Evolutionary conservation across 1,140 invertebrate genomes (phyloP).

Genomic region (Listronotus oregonensis): DNA sequence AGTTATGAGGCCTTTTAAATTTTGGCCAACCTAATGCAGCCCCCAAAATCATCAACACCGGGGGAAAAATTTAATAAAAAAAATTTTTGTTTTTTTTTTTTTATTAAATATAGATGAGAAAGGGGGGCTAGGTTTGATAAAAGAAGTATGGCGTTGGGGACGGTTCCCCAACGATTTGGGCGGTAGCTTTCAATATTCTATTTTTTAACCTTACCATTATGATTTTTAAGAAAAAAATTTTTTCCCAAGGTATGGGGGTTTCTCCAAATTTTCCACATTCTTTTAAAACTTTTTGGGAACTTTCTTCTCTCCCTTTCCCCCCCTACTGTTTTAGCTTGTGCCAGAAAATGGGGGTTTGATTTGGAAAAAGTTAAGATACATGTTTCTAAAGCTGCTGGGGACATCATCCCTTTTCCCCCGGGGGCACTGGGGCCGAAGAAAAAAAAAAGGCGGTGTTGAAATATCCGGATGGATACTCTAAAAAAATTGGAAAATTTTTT

Average conservation of each 20-base stretch:
- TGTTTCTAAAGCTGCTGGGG: conserved; percentile 51
- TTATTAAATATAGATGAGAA: too few species aligned
- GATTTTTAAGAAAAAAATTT: conserved; percentile 52
- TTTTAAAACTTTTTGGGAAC: conserved; percentile 47
- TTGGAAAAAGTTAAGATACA: conserved; percentile 49
- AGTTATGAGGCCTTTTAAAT: too few species aligned
- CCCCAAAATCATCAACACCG: too few species aligned
- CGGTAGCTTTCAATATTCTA: neutral
- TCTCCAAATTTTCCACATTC: conserved; percentile 46
- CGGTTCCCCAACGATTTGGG: neutral
- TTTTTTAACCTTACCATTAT: conserved; percentile 42
- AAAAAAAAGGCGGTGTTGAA: conserved; percentile 30
- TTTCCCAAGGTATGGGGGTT: conserved; percentile 49
- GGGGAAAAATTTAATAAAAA: too few species aligned
- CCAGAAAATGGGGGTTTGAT: conserved; percentile 48
- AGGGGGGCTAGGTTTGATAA: too few species aligned
- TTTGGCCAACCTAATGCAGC: too few species aligned
- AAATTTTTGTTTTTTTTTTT: too few species aligned
- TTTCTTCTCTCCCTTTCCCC: conserved; percentile 43
- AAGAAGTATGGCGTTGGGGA: too few species aligned
- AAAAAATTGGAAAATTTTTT: neutral
- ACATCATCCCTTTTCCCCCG: conserved; percentile 53
- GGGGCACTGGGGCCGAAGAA: conserved; percentile 48
- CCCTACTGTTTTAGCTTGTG: conserved; percentile 36
- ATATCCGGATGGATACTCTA: neutral